These are phyloP conservation scores for Lagopus muta DNA, from an alignment of 2,113 vertebrate species.

Conservation along the genomic window DNA sequence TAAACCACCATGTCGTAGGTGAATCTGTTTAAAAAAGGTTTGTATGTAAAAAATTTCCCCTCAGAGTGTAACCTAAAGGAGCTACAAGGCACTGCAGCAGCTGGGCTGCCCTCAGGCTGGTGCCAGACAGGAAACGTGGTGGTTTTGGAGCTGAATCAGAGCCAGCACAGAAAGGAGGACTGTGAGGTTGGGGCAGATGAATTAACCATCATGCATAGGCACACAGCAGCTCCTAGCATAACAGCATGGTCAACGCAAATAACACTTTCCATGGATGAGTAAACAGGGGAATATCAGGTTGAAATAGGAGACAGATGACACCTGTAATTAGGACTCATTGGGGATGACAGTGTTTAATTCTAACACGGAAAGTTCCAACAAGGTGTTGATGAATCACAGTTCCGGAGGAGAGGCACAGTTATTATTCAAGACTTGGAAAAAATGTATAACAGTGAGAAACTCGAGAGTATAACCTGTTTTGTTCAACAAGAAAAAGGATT, in stretches of 20 bases:
- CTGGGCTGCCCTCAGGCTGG: accelerated
- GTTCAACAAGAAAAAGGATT: not conserved
- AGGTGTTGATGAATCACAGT: not conserved
- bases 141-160: not conserved
- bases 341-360: not conserved
- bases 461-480: not conserved
- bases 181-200: accelerated
- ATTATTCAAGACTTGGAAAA: not conserved
- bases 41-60: not conserved
- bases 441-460: not conserved
- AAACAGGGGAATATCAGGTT: not conserved
- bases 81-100: not conserved
- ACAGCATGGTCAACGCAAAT: not conserved
- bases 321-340: not conserved
- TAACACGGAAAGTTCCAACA: not conserved
- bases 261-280: accelerated
- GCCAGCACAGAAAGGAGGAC: accelerated
- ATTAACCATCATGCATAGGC: accelerated
- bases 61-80: accelerated
- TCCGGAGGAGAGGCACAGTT: not conserved
- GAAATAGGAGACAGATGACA: not conserved
- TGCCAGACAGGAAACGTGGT: too few species aligned
- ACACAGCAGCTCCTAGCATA: accelerated
- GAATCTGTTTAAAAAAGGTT: not conserved
- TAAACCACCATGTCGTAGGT: not conserved